Percentiles rank a stretch among this genome's conserved stretches.
These are phyloP conservation scores for Nautilus pompilius DNA, from an alignment of 1,140 invertebrate genomes.

Conservation along the genomic window DNA sequence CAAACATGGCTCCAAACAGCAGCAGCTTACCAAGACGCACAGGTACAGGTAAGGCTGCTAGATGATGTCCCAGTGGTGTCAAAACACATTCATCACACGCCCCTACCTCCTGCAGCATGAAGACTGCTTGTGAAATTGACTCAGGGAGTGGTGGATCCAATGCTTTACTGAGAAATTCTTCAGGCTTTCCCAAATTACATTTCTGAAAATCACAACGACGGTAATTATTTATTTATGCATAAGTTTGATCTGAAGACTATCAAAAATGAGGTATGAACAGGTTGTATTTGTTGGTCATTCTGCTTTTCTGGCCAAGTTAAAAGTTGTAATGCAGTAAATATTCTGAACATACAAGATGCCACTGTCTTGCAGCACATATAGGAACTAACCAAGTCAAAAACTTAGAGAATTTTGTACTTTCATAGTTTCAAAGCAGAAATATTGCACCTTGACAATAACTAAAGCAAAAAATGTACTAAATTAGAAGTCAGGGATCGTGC, in stretches of 20 bases:
- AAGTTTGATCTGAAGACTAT: background rate
- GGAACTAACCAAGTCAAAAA: too few relatives aligned
- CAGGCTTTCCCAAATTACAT: constrained; percentile 43
- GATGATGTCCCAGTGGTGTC: constrained; percentile 83
- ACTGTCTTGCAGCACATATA: too few relatives aligned
- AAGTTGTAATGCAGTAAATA: too few relatives aligned
- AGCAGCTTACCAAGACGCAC: constrained; percentile 94
- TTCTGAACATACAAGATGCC: too few relatives aligned
- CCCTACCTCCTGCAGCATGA: constrained; percentile 38
- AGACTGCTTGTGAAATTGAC: constrained; percentile 38
- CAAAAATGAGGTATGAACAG: too few relatives aligned
- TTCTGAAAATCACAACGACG: constrained; percentile 30
- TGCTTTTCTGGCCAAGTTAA: too few relatives aligned
- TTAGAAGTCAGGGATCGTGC: too few relatives aligned
- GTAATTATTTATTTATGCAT: background rate
- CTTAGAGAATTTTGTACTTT: too few relatives aligned
- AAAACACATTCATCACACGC: constrained; percentile 54
- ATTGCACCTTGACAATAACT: too few relatives aligned
- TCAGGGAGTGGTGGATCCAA: constrained; percentile 39
- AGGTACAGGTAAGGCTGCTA: constrained; percentile 88
- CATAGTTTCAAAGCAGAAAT: too few relatives aligned
- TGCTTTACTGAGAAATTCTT: constrained; percentile 36
- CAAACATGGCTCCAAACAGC: constrained; percentile 60
- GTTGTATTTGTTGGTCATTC: too few relatives aligned
- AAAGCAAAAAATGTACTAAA: too few relatives aligned